A percentile compares a stretch with the other conserved stretches of the same genome.
These are phyloP conservation scores for Acrocephalus scirpaceus DNA, from an alignment of 2,797 vertebrate species.

Conservation along the genomic window DNA sequence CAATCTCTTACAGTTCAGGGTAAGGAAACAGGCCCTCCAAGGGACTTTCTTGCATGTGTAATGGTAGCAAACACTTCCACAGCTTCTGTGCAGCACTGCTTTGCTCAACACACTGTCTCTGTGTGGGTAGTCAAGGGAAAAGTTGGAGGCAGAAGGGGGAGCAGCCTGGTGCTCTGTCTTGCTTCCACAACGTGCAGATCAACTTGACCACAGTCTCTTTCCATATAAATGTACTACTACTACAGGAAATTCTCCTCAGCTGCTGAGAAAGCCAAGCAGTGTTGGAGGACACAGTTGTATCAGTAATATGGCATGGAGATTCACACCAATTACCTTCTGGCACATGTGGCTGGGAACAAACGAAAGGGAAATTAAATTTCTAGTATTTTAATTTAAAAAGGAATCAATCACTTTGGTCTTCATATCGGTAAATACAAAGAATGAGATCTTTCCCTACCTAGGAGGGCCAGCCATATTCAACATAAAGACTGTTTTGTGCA, in stretches of 20 bases:
- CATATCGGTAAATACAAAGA: neutral
- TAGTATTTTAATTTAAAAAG: neutral
- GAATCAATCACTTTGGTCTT: neutral
- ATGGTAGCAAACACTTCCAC: neutral
- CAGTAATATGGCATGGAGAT: neutral
- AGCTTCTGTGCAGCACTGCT: neutral
- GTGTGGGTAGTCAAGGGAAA: neutral
- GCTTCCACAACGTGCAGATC: rapidly evolving
- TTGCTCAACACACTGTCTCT: neutral
- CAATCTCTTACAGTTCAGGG: neutral
- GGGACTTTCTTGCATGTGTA: neutral
- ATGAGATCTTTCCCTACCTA: neutral
- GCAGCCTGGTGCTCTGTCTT: neutral
- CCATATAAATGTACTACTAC: neutral
- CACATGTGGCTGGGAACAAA: neutral
- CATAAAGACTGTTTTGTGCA: neutral
- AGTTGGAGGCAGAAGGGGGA: neutral
- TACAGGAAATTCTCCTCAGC: neutral
- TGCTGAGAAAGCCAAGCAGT: neutral
- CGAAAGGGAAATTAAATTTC: neutral
- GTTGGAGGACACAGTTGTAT: neutral
- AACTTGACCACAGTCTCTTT: neutral
- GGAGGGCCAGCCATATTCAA: neutral
- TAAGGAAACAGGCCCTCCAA: neutral
- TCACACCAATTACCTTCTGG: neutral